These are phyloP conservation scores for Agelas oroides DNA, from an alignment of 37 sponge, comb jelly and placozoan genomes.

Conservation along the genomic window DNA sequence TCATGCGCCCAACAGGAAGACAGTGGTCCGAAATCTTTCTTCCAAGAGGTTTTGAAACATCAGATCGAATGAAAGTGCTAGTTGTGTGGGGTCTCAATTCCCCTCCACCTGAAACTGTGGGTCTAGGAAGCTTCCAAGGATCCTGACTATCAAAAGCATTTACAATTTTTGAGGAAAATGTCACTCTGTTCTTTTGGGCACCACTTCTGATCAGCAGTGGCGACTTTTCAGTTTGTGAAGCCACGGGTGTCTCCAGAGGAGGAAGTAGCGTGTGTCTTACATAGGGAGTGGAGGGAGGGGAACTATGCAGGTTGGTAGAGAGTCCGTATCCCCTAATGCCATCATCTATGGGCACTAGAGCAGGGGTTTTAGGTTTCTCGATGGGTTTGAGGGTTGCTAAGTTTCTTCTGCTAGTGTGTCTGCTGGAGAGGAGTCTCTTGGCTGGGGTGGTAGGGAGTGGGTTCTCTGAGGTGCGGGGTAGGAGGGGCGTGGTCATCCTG, in stretches of 20 bases:
- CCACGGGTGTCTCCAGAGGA: constrained; percentile 22
- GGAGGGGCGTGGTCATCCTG: constrained; percentile 24
- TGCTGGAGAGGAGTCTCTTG: constrained; percentile 37
- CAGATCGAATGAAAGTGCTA: neutral
- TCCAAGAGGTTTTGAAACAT: neutral
- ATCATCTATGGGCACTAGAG: constrained; percentile 43
- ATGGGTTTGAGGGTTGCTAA: constrained; percentile 48
- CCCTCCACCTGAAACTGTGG: neutral
- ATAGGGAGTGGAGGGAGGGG: constrained; percentile 35
- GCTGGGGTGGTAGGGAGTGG: constrained; percentile 38
- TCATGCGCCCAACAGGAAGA: constrained; percentile 37
- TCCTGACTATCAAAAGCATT: constrained; percentile 27
- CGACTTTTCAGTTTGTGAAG: neutral
- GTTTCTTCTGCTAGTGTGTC: constrained; percentile 29
- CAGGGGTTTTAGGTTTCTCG: constrained; percentile 69
- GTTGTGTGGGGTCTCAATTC: constrained; percentile 59
- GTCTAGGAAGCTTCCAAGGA: neutral
- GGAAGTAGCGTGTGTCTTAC: constrained; percentile 47
- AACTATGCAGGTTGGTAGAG: neutral
- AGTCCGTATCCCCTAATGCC: constrained; percentile 31
- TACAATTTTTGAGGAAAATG: constrained; percentile 24
- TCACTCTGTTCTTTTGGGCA: constrained; percentile 33
- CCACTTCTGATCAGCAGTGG: constrained; percentile 15
- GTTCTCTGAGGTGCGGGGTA: constrained; percentile 3
- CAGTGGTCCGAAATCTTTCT: constrained; percentile 46